Evolutionary conservation across 1,140 invertebrate species (phyloP), one percentile per base, ranked within the genome.

Genomic region (Penaeus chinensis): DNA sequence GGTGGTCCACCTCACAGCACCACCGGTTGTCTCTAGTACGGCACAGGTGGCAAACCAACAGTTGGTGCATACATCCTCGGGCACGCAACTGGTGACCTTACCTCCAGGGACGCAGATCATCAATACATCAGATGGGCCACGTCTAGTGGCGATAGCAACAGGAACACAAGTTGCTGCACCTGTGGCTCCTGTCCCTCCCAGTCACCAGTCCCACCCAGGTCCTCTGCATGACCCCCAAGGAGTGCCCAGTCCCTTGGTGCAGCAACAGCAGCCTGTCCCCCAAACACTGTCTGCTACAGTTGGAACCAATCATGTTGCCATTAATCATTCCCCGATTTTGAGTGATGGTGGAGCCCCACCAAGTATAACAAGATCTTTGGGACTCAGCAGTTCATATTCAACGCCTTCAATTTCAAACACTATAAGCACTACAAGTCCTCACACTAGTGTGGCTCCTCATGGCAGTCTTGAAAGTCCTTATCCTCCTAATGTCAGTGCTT

Each of bases 31-130:
- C 66, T 85, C 88, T 32, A 85, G 66, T 65, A 42, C 88, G 20
- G 32, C 79, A 65, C 27, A 77, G 69, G 82, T 76, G n/a, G 54
- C 88, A 63, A 82, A 80, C 61, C 88, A 89, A 66, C 88, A 89
- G 66, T 37, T 85, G 61, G 84, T 89, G 19, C 88, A 89, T 42
- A 89, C 88, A 37, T 89, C 88, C 20, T 84, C 84, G 47, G 88
- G 88, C 71, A 84, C 88, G 18, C 88, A 89, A 60, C 84, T 89
- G 11, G 88, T 89, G 5, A 84, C 83, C 60, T 37, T 89, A 61
- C 88, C 88, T n/a, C 88, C 78, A 54, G 88, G 88, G 37, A 89
- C 88, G 65, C 88, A 85, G 69, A 85, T 89, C n/a, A 82, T 89
- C 69, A 89, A 85, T 61, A 89, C 84, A 13, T 71, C 83, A 2